These are phyloP conservation scores for Hirundichthys speculiger DNA, from an alignment of 2,113 vertebrate genomes.

Conservation along the genomic window DNA sequence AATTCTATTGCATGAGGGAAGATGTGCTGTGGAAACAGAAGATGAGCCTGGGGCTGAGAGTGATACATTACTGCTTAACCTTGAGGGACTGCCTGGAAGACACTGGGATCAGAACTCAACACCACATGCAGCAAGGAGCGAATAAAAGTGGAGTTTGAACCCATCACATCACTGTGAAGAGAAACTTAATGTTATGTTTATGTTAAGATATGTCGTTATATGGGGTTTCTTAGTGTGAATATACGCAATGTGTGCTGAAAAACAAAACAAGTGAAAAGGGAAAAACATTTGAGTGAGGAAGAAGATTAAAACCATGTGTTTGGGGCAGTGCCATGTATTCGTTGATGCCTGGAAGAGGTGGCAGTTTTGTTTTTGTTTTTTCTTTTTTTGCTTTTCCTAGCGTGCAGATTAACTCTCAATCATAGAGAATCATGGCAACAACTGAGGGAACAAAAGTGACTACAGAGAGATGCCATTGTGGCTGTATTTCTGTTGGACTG, in stretches of 20 bases:
- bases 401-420: conserved; percentile 33
- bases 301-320: conserved; percentile 75
- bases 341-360: conserved; percentile 50
- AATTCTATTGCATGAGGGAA: conserved; percentile 36
- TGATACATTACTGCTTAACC: conserved; percentile 68
- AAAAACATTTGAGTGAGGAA: conserved; percentile 19
- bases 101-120: conserved; percentile 63
- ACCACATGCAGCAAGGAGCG: conserved; percentile 62
- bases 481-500: too few relatives aligned
- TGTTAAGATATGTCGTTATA: conserved; percentile 53
- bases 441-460: conserved; percentile 16
- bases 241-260: conserved; percentile 24
- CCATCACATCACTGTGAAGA: conserved; percentile 61
- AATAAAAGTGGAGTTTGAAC: conserved; percentile 49
- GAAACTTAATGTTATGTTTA: conserved; percentile 56
- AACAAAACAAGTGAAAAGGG: conserved; percentile 45
- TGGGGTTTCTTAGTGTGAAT: conserved; percentile 46
- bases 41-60: conserved; percentile 56
- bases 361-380: conserved; percentile 3
- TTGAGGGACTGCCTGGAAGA: conserved; percentile 63
- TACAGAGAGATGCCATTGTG: background rate
- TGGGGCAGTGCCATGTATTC: conserved; percentile 62
- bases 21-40: conserved; percentile 73
- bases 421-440: conserved; percentile 52
- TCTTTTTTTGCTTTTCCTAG: conserved; percentile 32